These are phyloP conservation scores for Mnemiopsis leidyi DNA, from an alignment of 37 sponge, comb jelly and placozoan genomes.

Conservation along the genomic window DNA sequence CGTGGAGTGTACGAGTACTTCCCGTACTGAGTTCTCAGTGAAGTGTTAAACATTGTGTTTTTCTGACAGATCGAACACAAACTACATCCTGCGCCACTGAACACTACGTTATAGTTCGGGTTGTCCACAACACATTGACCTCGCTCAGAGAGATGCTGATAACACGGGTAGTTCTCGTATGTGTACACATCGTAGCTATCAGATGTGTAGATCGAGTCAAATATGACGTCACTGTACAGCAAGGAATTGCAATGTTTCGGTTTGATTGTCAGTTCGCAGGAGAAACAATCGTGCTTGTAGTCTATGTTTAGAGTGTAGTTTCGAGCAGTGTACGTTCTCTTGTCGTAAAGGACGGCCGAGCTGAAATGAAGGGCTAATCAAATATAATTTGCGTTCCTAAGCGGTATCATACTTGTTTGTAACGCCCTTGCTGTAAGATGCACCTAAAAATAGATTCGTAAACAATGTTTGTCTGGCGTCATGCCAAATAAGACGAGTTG, in stretches of 20 bases:
- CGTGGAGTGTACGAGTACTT: neutral
- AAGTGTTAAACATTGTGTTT: neutral
- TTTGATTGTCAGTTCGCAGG: neutral
- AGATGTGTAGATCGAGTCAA: neutral
- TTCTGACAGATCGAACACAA: conserved; percentile 43
- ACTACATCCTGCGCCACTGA: conserved; percentile 13
- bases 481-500: neutral
- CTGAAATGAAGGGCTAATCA: neutral
- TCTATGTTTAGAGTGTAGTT: conserved; percentile 23
- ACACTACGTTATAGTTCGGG: neutral
- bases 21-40: neutral
- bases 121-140: neutral
- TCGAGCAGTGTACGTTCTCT: neutral
- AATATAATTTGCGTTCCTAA: neutral
- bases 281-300: conserved; percentile 25
- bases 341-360: neutral
- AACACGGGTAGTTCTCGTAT: conserved; percentile 43
- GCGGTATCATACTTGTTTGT: too few species aligned
- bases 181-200: neutral
- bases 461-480: neutral
- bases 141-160: neutral
- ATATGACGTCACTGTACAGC: neutral
- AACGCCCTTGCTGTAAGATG: too few species aligned
- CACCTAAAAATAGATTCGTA: neutral
- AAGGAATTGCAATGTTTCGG: neutral